phyloP scores from a whole-genome alignment of 2,888 invertebrate species.

The Orthonevra nobilis region DNA sequence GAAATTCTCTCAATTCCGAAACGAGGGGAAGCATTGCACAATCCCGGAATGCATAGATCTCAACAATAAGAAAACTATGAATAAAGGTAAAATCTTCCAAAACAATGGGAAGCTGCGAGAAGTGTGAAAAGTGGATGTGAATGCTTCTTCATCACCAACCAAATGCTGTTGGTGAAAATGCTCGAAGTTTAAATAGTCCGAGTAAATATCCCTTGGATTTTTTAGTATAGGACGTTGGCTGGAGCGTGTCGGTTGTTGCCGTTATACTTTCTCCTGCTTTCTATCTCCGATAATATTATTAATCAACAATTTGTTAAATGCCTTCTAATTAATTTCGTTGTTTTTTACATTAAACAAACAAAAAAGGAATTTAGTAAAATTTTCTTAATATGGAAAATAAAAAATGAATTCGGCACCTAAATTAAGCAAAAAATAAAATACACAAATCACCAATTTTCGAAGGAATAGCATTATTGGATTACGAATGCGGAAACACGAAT shows the following conservation, averaged over 20 bases:
- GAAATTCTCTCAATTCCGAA: conserved; percentile 17
- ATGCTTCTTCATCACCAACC: conserved; percentile 22
- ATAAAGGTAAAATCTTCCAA: neutral
- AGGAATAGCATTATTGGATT: conserved; percentile 46
- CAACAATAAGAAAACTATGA: neutral
- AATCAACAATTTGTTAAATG: conserved; percentile 66
- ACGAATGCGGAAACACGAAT: conserved; percentile 50
- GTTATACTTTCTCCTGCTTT: conserved; percentile 69
- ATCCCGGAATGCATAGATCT: neutral
- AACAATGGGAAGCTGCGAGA: conserved; percentile 14
- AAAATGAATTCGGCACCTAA: too few species aligned
- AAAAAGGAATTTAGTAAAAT: too few species aligned
- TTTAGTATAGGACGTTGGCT: conserved; percentile 72
- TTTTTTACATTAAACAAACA: conserved; percentile 2
- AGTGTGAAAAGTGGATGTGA: conserved; percentile 26
- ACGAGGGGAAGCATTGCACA: conserved; percentile 6
- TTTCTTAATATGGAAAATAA: too few species aligned
- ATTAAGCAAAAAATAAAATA: neutral
- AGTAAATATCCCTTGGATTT: conserved; percentile 59
- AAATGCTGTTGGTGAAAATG: conserved; percentile 23
- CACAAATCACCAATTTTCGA: conserved; percentile 3
- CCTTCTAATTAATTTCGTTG: conserved; percentile 14
- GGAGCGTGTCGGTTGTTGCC: conserved; percentile 71
- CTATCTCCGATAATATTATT: conserved; percentile 66
- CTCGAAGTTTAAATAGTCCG: conserved; percentile 52